A percentile compares a stretch with the other conserved stretches of the same genome.
phyloP scores from a whole-genome alignment of 2,113 vertebrate genomes.

The Spilogale gracilis region DNA sequence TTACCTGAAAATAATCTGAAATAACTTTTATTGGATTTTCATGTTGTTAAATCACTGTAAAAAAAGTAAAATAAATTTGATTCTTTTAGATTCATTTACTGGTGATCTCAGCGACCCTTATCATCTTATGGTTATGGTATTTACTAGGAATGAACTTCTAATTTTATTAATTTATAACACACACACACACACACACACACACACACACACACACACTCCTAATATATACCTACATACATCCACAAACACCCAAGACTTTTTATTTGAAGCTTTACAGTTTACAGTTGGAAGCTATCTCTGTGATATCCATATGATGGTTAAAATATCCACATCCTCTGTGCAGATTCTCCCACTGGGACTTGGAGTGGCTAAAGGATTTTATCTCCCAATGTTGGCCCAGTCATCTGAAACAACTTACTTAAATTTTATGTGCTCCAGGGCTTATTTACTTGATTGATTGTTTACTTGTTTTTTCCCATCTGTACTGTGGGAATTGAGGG shows the following conservation, averaged over 20 bases:
- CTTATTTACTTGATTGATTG: not conserved
- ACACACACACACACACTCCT: not conserved
- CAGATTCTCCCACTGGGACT: not conserved
- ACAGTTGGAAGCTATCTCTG: not conserved
- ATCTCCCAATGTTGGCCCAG: not conserved
- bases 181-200: not conserved
- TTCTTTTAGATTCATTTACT: not conserved
- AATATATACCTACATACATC: not conserved
- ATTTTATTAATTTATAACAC: not conserved
- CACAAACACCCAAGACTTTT: not conserved
- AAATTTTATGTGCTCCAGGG: not conserved
- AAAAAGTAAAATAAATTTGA: not conserved
- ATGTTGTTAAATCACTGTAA: not conserved
- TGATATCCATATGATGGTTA: not conserved
- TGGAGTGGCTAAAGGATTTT: no score
- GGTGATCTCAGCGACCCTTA: not conserved
- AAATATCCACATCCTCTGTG: not conserved
- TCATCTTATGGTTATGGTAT: not conserved
- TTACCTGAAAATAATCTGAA: not conserved
- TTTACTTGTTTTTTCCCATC: not conserved
- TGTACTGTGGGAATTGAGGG: not conserved
- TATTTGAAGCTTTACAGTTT: not conserved
- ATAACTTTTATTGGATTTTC: not conserved
- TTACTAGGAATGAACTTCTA: not conserved
- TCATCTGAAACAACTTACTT: not conserved